Evolutionary conservation across 1,140 invertebrate species (phyloP).

Genomic region (Drosophila carrolli): DNA sequence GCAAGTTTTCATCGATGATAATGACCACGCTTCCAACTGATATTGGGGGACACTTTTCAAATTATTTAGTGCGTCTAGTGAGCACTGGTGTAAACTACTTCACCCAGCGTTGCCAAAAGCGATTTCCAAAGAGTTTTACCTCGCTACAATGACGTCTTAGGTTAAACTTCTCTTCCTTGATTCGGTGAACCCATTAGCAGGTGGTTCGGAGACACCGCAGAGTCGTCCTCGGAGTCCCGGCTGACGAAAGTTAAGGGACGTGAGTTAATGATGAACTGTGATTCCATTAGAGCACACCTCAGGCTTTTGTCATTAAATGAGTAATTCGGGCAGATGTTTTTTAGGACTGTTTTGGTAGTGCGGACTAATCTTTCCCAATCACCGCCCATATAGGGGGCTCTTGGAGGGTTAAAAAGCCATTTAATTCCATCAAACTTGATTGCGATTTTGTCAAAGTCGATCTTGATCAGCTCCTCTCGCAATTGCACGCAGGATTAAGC

Average conservation of each 20-base stretch:
- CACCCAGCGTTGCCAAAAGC: neutral
- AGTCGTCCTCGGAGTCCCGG: no score
- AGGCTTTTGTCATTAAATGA: neutral
- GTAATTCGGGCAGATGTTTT: neutral
- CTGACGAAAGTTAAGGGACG: no score
- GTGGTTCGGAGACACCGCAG: neutral
- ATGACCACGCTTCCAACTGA: no score
- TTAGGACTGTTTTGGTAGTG: neutral
- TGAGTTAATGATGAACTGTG: neutral
- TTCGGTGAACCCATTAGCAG: neutral
- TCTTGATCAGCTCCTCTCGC: neutral
- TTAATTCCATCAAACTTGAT: neutral
- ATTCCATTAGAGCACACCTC: neutral
- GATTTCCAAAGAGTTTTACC: neutral
- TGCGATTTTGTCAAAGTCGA: neutral
- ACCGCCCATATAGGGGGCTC: neutral
- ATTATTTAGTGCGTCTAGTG: no score
- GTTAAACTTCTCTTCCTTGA: neutral
- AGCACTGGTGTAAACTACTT: no score
- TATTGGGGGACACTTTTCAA: no score
- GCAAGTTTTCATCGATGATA: neutral
- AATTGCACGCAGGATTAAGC: neutral
- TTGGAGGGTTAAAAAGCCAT: constrained; percentile 3
- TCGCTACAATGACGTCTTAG: neutral
- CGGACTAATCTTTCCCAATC: neutral